phyloP scores from a whole-genome alignment of 2,888 invertebrate species.

The Nudaria mundana region DNA sequence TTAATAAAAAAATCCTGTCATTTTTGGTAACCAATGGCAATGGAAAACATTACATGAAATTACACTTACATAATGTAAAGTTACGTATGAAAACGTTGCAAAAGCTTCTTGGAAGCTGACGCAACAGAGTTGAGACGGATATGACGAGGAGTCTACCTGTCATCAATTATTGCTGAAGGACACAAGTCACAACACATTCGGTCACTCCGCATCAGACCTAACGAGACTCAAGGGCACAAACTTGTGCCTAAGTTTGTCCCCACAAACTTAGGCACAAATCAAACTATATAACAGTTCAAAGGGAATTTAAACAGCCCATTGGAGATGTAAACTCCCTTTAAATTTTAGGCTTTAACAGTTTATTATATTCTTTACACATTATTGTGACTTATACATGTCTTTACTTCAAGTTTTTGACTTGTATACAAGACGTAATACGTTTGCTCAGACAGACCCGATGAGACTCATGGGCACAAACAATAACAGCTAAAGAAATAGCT shows the following conservation, averaged over 20 bases:
- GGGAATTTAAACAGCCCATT: too few species aligned
- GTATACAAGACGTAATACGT: too few species aligned
- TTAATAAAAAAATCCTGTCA: conserved; percentile 78
- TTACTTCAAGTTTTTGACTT: too few species aligned
- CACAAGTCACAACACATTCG: conserved; percentile 46
- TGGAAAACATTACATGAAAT: conserved; percentile 67
- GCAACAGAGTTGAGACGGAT: conserved; percentile 57
- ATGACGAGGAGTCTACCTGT: conserved; percentile 43
- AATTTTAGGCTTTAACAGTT: too few species aligned
- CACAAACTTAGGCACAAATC: too few species aligned
- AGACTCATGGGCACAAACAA: conserved; percentile 38
- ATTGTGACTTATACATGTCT: too few species aligned
- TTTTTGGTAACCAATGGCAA: conserved; percentile 81
- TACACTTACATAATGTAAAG: conserved; percentile 65
- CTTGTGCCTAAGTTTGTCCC: too few species aligned
- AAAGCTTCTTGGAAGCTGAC: conserved; percentile 61
- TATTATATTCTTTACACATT: too few species aligned
- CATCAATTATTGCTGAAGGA: conserved; percentile 68
- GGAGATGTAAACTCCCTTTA: too few species aligned
- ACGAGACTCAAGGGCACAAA: conserved; percentile 32
- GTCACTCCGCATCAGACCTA: conserved; percentile 8
- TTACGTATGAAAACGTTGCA: conserved; percentile 69
- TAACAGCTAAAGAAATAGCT: conserved; percentile 38
- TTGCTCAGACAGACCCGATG: too few species aligned
- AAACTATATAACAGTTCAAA: too few species aligned